A percentile compares a stretch with the other conserved stretches of the same genome.
Conservation (phyloP, 2,888 invertebrate species). For the Branchipolynoe longqiensis region DNA sequence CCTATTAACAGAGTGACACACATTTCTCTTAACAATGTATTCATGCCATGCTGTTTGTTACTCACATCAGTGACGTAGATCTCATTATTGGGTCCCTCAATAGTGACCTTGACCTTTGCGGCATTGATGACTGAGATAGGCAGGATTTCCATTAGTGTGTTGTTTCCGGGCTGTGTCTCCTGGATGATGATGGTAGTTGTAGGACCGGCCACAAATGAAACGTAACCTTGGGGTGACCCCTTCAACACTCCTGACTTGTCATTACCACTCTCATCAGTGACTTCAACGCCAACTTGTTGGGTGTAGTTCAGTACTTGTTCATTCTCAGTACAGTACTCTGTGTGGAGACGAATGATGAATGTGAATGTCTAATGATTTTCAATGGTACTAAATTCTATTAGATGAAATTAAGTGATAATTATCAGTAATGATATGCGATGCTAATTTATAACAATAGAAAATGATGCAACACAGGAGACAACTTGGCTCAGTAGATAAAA, state of each 20-base stretch:
- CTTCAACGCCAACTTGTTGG: not conserved
- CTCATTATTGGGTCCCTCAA: not conserved
- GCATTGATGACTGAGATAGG: conserved; percentile 34
- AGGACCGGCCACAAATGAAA: not conserved
- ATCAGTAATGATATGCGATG: too few species aligned
- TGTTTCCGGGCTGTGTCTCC: conserved; percentile 14
- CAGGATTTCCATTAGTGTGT: conserved; percentile 36
- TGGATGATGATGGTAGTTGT: not conserved
- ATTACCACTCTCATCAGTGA: not conserved
- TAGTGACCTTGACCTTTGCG: not conserved
- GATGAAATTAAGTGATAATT: too few species aligned
- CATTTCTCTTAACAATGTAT: too few species aligned
- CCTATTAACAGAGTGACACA: too few species aligned
- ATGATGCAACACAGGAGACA: too few species aligned
- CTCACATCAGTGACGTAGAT: conserved; percentile 4
- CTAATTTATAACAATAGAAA: too few species aligned
- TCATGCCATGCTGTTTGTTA: too few species aligned
- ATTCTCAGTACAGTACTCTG: conserved; percentile 6
- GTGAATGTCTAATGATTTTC: too few species aligned
- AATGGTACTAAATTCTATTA: too few species aligned
- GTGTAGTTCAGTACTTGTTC: conserved; percentile 24
- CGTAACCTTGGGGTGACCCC: conserved; percentile 2
- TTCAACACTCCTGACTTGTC: conserved; percentile 3
- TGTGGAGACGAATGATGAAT: too few species aligned
- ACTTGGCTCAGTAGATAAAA: too few species aligned